phyloP scores from a whole-genome alignment of 2,797 vertebrate genomes.

The Furcifer pardalis region DNA sequence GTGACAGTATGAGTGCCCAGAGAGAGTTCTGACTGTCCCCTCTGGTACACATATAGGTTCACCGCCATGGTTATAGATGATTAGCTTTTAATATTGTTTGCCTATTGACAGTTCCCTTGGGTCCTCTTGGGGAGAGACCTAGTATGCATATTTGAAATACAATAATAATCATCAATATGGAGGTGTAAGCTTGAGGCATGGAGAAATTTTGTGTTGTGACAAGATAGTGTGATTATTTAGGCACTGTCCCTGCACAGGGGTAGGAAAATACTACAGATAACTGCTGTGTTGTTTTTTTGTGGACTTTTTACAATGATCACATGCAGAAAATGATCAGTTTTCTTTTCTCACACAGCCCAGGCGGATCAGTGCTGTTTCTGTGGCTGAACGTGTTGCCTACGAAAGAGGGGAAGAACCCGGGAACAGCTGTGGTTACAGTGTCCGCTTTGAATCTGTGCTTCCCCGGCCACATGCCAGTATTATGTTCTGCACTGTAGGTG shows the following conservation, averaged over 20 bases:
- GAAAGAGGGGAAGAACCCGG: slow-evolving; percentile 91
- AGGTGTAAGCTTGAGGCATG: neutral
- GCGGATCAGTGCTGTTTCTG: slow-evolving; percentile 94
- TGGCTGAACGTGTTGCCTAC: slow-evolving; percentile 90
- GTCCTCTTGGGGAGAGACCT: neutral
- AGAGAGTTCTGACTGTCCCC: too few relatives aligned
- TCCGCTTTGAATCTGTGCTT: slow-evolving; percentile 93
- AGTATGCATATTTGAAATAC: neutral
- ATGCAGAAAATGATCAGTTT: neutral
- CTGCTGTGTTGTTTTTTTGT: too few relatives aligned
- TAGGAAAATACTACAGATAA: neutral
- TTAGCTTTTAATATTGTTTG: too few relatives aligned
- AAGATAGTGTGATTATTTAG: neutral
- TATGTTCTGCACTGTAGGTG: slow-evolving; percentile 96
- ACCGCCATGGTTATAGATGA: too few relatives aligned
- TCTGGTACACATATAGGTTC: too few relatives aligned
- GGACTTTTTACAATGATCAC: neutral
- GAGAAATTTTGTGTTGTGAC: neutral
- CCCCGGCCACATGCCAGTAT: slow-evolving; percentile 93
- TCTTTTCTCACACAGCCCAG: slow-evolving; percentile 81
- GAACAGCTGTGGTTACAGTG: slow-evolving; percentile 96
- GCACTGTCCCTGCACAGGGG: neutral
- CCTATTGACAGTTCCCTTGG: too few relatives aligned
- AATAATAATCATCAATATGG: too few relatives aligned
- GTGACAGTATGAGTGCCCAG: too few relatives aligned